Evolutionary conservation across 2,888 invertebrate species (phyloP), one percentile per base, ranked within the genome.

Genomic region (Drosophila gaucha): DNA sequence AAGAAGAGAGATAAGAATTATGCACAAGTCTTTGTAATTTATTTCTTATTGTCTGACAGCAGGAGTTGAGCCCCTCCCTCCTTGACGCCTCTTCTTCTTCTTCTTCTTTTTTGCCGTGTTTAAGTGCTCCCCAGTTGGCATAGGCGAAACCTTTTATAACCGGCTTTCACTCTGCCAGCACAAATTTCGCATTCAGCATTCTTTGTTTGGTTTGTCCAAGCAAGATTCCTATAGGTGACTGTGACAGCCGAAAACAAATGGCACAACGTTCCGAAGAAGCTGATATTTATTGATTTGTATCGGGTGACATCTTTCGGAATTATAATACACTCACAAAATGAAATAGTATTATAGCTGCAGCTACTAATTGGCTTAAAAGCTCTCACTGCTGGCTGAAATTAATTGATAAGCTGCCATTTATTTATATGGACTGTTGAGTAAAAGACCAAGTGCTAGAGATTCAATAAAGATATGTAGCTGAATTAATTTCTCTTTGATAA

Each of bases 1-100:
- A 79, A 62, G 57, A 2, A 44, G 26, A 41, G 51, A 84, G 70
- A 80, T 73, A 62, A 70, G 65, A 80, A 69, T 84, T 70, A 74
- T 74, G 62, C 58, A 39, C 55, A 78, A 86, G 67, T 64, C 86
- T 66, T 80, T 75, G 83, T 83, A 75, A 86, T 82, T 82, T 83
- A 86, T 82, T 82, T 82, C 74, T 69, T 67, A 75, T 75, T 78
- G 68, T 68, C 59, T 56, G 64, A 44, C 64, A 52, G 39, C 33
- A 36, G 47, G 50, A 69, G 63, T 64, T 51, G 28, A 22, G 20
- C 44, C 14, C 49, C 3, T 24, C 18, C 38, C 12, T 9, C 33
- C 41, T 44, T 55, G 47, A 67, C 62, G 74, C 64, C 69, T 44
- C 49, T 33, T n/a, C 16, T 10, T 9, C 3, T 22, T 22, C 5